Base-by-base conservation (phyloP, 2,113 vertebrate genomes). In the Melanerpes aurifrons region DNA sequence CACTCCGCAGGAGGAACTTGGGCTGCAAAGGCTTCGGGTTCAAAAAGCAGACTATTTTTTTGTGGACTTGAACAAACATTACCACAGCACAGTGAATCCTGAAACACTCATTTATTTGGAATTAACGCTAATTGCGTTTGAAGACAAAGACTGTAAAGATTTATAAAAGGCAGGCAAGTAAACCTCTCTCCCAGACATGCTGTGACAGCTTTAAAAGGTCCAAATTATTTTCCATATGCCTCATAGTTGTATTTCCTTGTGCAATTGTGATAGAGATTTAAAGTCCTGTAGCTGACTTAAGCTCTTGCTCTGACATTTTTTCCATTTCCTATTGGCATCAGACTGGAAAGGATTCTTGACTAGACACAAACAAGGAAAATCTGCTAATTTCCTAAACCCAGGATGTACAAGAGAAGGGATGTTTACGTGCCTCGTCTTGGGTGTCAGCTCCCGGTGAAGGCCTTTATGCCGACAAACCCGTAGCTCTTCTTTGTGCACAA, bases 311-410 rank as follows among this genome's bases (percentile, higher is more conserved):
- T 86, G 87, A 50, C 32, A 53, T 48, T 25, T 40, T 40, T 35
- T 35, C 64, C 64, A 58, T 85, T 50, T 89, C 79, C 66, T 86
- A 95, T 90, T 88, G 61, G 81, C n/a, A 79, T 62, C 76, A 75
- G 64, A 24, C 45, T n/a, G 48, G 90, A 71, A 82, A 77, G 73
- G 54, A 48, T 76, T 87, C 45, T 20, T 12, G 53, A 79, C 54
- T 14, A 79, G 50, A 82, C 73, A 85, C 48, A 53, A 69, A 73
- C 67, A 87, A 83, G 77, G 28, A 64, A 26, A 75, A 32, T 2
- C 56, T 56, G n/a, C 25, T 56, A 1, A 47, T 62, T 77, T 57
- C 63, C 53, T 62, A 32, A 94, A 29, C 18, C 45, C 77, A 15
- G 7, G 22, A 13, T 2, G 4, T 4, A 47, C 43, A n/a, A 64